Base-by-base conservation (phyloP, 2,888 invertebrate species). In the Chrysina gloriosa region DNA sequence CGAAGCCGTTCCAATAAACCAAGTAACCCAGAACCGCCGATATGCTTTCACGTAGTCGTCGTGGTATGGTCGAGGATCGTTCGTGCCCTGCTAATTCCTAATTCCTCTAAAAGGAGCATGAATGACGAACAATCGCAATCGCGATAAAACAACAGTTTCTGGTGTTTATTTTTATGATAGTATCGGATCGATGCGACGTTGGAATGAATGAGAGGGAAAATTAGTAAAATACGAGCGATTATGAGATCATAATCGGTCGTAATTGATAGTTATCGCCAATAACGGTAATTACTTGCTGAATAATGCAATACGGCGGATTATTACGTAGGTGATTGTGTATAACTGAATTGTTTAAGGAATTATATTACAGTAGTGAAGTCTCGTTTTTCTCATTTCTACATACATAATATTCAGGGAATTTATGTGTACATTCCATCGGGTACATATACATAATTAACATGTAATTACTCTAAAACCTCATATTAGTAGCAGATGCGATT, bases 11-110 rank as follows among this genome's bases (percentile, higher is more conserved):
- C 39, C 36, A 56, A 39, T 58, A 58, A 58, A 23, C 39, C 36
- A 58, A 39, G 25, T 58, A 56, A 36, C 36, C 36, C 34, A 34
- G 36, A 36, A 56, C 23, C n/a, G n/a, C n/a, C 14, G 58, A 58
- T 23, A 14, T 58, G 58, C 58, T 39, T 58, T 58, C 58, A 39
- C 58, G 25, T 25, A n/a, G 23, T 23, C 19, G 39, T 58, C n/a
- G 34, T 29, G 14, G 11, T 50, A 29, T 16, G 29, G 2, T 29
- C 50, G 29, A 27, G 29, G 27, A 50, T 27, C 50, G n/a, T n/a
- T n/a, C n/a, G 29, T 50, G 50, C 45, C 45, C 14, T 21, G 19
- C 19, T 45, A 9, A 45, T 45, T 45, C 45, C 21, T 19, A n/a
- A n/a, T n/a, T n/a, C n/a, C n/a, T n/a, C n/a, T n/a, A n/a, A 9